phyloP scores from a whole-genome alignment of 2,113 vertebrate genomes.

The Percina caprodes region DNA sequence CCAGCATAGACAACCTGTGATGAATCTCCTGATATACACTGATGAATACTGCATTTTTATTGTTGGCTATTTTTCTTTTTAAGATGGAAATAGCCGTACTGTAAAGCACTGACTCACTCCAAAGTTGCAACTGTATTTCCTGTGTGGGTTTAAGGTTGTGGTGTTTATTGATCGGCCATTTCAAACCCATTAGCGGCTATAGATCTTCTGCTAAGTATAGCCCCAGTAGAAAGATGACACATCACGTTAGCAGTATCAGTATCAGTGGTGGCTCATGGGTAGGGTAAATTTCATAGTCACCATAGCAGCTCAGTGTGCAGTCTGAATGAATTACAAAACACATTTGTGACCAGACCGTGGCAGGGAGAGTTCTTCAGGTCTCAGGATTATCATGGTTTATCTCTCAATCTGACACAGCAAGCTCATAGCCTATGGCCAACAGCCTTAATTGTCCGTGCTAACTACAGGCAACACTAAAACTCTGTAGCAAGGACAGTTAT shows the following conservation, averaged over 20 bases:
- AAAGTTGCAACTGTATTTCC: slow-evolving; percentile 30
- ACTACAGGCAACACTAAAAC: slow-evolving; percentile 8
- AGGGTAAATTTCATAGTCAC: slow-evolving; percentile 23
- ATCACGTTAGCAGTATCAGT: slow-evolving; percentile 39
- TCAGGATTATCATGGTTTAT: slow-evolving; percentile 75
- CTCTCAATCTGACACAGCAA: slow-evolving; percentile 75
- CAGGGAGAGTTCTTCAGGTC: slow-evolving; percentile 58
- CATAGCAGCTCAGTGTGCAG: neutral
- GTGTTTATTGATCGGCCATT: slow-evolving; percentile 62
- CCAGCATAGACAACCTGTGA: neutral
- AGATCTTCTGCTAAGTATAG: slow-evolving; percentile 57
- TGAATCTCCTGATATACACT: neutral
- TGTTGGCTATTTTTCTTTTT: neutral
- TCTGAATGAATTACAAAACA: slow-evolving; percentile 48
- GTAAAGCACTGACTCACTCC: slow-evolving; percentile 7
- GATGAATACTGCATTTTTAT: slow-evolving; percentile 2
- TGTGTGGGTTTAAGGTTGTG: slow-evolving; percentile 38
- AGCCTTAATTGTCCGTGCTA: slow-evolving; percentile 23
- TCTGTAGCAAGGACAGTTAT: slow-evolving; percentile 1
- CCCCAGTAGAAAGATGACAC: slow-evolving; percentile 56
- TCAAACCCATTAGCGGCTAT: slow-evolving; percentile 59
- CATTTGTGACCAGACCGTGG: slow-evolving; percentile 32
- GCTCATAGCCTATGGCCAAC: slow-evolving; percentile 31
- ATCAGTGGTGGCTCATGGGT: slow-evolving; percentile 21
- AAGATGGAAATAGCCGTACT: neutral